These are phyloP conservation scores for Eulemur rufifrons DNA, from an alignment of 2,113 vertebrate species.

Conservation along the genomic window DNA sequence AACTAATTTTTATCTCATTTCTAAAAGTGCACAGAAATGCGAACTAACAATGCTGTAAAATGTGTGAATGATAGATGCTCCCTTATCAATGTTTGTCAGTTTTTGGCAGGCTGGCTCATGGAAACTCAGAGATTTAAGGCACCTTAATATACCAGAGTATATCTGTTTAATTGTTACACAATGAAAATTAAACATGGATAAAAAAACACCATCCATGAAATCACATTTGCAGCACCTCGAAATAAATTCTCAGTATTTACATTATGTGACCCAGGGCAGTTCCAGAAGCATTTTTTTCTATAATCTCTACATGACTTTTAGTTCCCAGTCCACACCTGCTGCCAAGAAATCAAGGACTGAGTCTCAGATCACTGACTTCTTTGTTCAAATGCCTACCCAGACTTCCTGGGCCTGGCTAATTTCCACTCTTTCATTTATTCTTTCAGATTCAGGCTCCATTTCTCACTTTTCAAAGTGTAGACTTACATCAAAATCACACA, in stretches of 20 bases:
- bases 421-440: neutral
- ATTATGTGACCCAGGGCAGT: neutral
- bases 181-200: constrained; percentile 44
- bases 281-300: neutral
- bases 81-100: neutral
- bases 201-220: constrained; percentile 13
- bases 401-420: neutral
- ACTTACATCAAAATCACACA: neutral
- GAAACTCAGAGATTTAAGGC: neutral
- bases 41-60: neutral
- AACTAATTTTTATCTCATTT: neutral
- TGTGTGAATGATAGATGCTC: neutral
- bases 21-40: neutral
- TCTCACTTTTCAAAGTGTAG: neutral
- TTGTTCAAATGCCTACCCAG: neutral
- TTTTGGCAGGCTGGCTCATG: neutral
- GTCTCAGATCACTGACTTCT: neutral
- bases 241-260: constrained; percentile 27
- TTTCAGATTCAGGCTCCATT: neutral
- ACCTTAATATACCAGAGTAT: neutral
- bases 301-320: neutral
- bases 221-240: neutral
- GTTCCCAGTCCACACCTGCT: neutral
- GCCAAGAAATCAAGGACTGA: neutral
- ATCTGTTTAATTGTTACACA: constrained; percentile 40